Evolutionary conservation across 1,140 invertebrate species (phyloP).

Genomic region (Chlorops oryzae): DNA sequence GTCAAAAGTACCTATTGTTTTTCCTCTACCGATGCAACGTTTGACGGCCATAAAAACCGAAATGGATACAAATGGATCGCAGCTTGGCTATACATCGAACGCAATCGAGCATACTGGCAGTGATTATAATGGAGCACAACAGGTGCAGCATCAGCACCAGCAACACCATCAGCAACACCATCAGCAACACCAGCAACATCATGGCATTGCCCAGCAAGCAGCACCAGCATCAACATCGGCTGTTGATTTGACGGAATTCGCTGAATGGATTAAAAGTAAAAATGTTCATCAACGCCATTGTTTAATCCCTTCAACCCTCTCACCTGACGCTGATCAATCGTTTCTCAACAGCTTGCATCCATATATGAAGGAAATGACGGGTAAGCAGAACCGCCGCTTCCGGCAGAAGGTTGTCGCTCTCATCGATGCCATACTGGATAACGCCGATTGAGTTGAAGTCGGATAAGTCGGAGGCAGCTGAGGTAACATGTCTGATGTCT

Average conservation of each 20-base stretch:
- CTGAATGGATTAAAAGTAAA: conserved; percentile 17
- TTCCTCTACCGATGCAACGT: no score
- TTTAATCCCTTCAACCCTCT: conserved; percentile 9
- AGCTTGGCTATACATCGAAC: background rate
- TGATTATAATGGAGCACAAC: no score
- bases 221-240: background rate
- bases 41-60: background rate
- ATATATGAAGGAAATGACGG: conserved; percentile 40
- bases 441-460: conserved; percentile 21
- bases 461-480: no score
- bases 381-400: conserved; percentile 41
- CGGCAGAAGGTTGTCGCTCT: conserved; percentile 39
- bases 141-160: background rate
- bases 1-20: conserved; percentile 28
- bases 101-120: no score
- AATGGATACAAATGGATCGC: background rate
- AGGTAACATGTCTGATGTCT: no score
- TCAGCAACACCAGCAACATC: conserved; percentile 4
- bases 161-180: conserved; percentile 6
- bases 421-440: conserved; percentile 39
- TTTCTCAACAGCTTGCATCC: conserved; percentile 43
- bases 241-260: conserved; percentile 15
- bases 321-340: conserved; percentile 38
- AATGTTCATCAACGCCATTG: conserved; percentile 14
- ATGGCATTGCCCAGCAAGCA: background rate